Evolutionary conservation across 2,888 invertebrate species (phyloP).

Genomic region (Drosophila infuscata): DNA sequence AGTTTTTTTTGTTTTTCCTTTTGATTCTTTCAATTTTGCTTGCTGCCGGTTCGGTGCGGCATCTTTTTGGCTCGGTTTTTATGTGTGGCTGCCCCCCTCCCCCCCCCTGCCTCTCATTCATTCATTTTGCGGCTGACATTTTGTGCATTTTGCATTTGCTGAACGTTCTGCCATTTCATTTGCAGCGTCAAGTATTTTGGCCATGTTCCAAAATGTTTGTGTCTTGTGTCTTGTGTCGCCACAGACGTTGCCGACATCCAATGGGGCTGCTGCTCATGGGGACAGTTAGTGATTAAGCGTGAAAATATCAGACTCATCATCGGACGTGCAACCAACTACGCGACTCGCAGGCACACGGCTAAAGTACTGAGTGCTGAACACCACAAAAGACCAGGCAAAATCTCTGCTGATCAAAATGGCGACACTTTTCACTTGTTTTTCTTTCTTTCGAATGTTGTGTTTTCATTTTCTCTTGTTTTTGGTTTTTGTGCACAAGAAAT

Average conservation of each 20-base stretch:
- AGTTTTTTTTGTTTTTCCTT: slow-evolving; percentile 59
- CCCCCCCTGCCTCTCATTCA: slow-evolving; percentile 8
- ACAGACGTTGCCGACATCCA: slow-evolving; percentile 49
- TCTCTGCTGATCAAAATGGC: slow-evolving; percentile 52
- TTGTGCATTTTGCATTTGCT: slow-evolving; percentile 62
- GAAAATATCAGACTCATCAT: slow-evolving; percentile 77
- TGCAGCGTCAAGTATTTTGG: slow-evolving; percentile 81
- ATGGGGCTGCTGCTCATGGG: slow-evolving; percentile 53
- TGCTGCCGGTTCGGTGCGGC: slow-evolving; percentile 48
- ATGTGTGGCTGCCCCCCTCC: background rate
- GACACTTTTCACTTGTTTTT: slow-evolving; percentile 63
- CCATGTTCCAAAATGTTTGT: slow-evolving; percentile 71
- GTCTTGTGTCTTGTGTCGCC: slow-evolving; percentile 60
- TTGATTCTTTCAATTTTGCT: slow-evolving; percentile 48
- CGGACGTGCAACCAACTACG: slow-evolving; percentile 34
- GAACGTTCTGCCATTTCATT: slow-evolving; percentile 77
- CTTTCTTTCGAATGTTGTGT: slow-evolving; percentile 31
- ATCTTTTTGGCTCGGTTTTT: slow-evolving; percentile 53
- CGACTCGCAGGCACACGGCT: slow-evolving; percentile 7
- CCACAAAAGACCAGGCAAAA: slow-evolving; percentile 29
- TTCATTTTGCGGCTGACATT: slow-evolving; percentile 53
- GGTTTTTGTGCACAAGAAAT: slow-evolving; percentile 9
- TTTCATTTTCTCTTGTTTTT: slow-evolving; percentile 19
- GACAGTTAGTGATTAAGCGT: slow-evolving; percentile 83
- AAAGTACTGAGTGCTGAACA: background rate